Percentiles rank a stretch among this genome's conserved stretches.
These are phyloP conservation scores for Dipus sagitta DNA, from an alignment of 2,797 vertebrate species.

Conservation along the genomic window DNA sequence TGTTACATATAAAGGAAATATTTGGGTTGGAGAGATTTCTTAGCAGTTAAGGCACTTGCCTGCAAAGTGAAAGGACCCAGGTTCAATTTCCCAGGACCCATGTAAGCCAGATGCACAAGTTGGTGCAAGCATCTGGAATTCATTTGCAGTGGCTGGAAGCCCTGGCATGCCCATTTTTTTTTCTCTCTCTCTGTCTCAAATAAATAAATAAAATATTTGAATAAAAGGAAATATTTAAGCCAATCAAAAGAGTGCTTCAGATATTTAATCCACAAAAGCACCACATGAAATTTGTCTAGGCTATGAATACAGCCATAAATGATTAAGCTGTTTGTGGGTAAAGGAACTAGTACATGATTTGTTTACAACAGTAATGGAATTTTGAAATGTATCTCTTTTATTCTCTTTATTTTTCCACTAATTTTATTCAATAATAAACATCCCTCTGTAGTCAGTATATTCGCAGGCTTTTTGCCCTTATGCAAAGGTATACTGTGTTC, in stretches of 20 bases:
- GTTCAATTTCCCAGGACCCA: too few relatives aligned
- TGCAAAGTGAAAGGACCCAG: too few relatives aligned
- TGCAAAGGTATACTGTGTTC: neutral
- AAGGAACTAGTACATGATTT: neutral
- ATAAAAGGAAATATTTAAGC: neutral
- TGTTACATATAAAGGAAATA: neutral
- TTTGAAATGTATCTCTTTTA: neutral
- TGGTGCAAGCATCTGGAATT: too few relatives aligned
- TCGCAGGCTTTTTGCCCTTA: neutral
- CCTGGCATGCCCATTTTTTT: too few relatives aligned
- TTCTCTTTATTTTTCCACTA: slow-evolving; percentile 38
- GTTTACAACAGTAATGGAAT: neutral
- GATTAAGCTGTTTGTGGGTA: neutral
- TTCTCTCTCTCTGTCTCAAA: too few relatives aligned
- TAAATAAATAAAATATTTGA: neutral
- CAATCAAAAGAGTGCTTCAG: neutral
- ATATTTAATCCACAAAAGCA: neutral
- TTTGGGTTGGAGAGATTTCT: too few relatives aligned
- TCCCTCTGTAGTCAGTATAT: neutral
- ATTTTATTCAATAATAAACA: slow-evolving; percentile 3
- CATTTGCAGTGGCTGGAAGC: too few relatives aligned
- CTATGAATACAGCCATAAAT: neutral
- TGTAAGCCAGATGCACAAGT: too few relatives aligned
- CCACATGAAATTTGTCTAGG: slow-evolving; percentile 25
- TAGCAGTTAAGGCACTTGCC: too few relatives aligned